Conservation (phyloP, 1,140 invertebrate genomes). For the Zaprionus davidi region DNA sequence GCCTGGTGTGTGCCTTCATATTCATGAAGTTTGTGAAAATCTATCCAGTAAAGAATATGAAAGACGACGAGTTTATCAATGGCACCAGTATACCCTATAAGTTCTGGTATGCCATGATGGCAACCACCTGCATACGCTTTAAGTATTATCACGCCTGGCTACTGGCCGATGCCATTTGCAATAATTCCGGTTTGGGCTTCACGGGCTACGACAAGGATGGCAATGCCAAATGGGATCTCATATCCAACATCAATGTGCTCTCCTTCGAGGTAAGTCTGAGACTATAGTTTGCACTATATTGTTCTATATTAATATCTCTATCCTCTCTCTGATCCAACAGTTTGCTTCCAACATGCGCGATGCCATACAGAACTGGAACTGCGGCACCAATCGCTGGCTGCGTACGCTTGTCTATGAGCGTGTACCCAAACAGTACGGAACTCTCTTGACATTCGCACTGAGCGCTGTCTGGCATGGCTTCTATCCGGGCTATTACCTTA, state of each 20-base stretch:
- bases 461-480: constrained; percentile 99
- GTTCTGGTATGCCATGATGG: constrained; percentile 90
- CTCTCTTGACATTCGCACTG: constrained; percentile 92
- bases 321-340: constrained; percentile 84
- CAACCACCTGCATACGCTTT: constrained; percentile 91
- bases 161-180: constrained; percentile 96
- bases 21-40: constrained; percentile 87
- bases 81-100: constrained; percentile 85
- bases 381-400: constrained; percentile 95
- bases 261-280: constrained; percentile 92
- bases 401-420: constrained; percentile 94
- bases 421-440: constrained; percentile 86
- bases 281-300: background rate
- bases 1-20: constrained; percentile 88
- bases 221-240: constrained; percentile 91
- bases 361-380: constrained; percentile 95
- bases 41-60: constrained; percentile 88
- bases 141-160: constrained; percentile 99
- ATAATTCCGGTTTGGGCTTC: constrained; percentile 96
- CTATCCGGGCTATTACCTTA: constrained; percentile 98
- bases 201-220: constrained; percentile 92
- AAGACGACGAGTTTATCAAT: constrained; percentile 89
- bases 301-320: background rate
- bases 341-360: constrained; percentile 91
- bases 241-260: constrained; percentile 95